Base-by-base conservation (phyloP, 2,113 vertebrate genomes). In the Pandion haliaetus region DNA sequence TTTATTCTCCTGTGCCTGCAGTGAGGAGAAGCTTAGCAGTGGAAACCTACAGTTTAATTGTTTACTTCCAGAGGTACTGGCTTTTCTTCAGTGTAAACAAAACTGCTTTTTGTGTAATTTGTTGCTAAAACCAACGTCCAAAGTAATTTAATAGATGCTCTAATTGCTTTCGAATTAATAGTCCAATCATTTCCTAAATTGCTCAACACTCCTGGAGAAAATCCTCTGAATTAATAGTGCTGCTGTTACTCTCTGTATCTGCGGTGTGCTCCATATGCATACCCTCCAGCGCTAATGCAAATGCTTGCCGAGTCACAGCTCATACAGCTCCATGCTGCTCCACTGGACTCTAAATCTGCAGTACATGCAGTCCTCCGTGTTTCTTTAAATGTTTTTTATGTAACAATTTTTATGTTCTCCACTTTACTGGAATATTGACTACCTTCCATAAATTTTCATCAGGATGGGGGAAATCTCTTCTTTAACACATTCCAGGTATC, bases 61-160 rank as follows among this genome's bases (percentile, higher is more conserved):
- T 91, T 95, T 97, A 78, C 13, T 74, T 89, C 59, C 81, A 85
- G 77, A 84, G 86, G 38, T 89, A 90, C 38, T 71, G 57, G 77
- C 42, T 93, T 96, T 86, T 29, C 47, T 89, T 96, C 77, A 89
- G 38, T 36, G 78, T 91, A 94, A 96, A 94, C 77, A 94, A 82
- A 92, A 78, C 73, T 58, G 47, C 8, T 59, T 95, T 86, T 79
- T 89, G 62, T 74, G 93, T 74, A 52, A 84, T 84, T 93, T 84
- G 50, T 91, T 91, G 42, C 69, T 81, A 94, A 70, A 94, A 95
- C 79, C 47, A 84, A 84, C 29, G n/a, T 86, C 44, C 52, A 47
- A 82, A 94, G 23, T 81, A 86, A 95, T 83, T 86, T 58, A 91
- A 86, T 45, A 86, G 66, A 52, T 72, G 34, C 11, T 65, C 9